Evolutionary conservation across 2,888 invertebrate species (phyloP), one percentile per base, ranked within the genome.

Genomic region (Himalopsyche japonica): DNA sequence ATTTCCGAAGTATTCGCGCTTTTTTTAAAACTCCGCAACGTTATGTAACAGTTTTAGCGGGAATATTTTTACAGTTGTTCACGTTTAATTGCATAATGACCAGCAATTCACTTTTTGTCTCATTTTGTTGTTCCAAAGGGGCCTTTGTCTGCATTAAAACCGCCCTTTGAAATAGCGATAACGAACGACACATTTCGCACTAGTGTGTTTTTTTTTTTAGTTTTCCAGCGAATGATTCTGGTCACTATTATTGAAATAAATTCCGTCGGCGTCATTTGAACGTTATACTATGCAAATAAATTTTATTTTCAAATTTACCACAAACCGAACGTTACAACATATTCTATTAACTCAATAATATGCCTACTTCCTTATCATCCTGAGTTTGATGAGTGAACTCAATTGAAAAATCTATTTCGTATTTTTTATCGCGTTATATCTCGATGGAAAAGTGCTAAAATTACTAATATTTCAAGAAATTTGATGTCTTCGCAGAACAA

Each of bases 71-170:
- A 37, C 43, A 43, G 37, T 37, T 77, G 47, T 48, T 47, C 80
- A 47, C 43, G 80, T 48, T 80, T 80, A 80, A 80, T 80, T 80
- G 80, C 80, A 47, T 47, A 47, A 80, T 49, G 80, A 80, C 48
- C 49, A 48, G 27, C 80, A 80, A 37, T 49, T 27, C 80, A 49
- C 47, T 80, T 80, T 43, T 47, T 32, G 32, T 20, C 18, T 48
- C 27, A 49, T 32, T 80, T 37, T 80, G 37, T 80, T 49, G 80
- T 80, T 6, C 49, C 80, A 32, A n/a, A 48, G 37, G 49, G 47
- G 80, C 24, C 80, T 49, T 80, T 80, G 80, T 80, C 49, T 32
- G 80, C 80, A 43, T 80, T 77, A 24, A 34, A 37, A 77, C 77
- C 77, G 70, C 70, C 27, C 70, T 70, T 70, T 70, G 70, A 70